Evolutionary conservation across 2,797 vertebrate species (phyloP), one percentile per base, ranked within the genome.

Genomic region (Myiothlypis chrysogaster): DNA sequence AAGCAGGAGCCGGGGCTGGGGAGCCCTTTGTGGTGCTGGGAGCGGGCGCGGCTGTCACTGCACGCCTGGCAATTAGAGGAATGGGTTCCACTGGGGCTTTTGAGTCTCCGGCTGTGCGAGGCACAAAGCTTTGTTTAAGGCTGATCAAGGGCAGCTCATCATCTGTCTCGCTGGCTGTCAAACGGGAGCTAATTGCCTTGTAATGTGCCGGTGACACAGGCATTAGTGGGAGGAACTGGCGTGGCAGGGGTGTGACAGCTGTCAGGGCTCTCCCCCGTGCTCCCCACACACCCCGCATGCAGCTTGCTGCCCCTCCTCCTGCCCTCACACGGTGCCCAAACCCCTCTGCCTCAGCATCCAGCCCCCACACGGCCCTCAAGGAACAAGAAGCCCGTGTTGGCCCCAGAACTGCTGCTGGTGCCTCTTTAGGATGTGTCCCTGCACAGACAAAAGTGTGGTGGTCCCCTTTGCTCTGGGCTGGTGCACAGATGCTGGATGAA

Each of bases 101-200:
- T 64, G 49, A 79, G 53, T 28, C 78, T 77, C 66, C 0, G 2
- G 80, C 86, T 94, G 83, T 17, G 1, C 24, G 34, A 89, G 50
- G 78, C 85, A 77, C 80, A 89, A 78, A 61, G 87, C 86, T 94
- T 91, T 93, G 94, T 95, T 94, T 94, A 93, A 92, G 69, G 69
- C 12, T 89, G 92, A 93, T 94, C 85, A 82, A 93, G 90, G 93
- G 89, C 87, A 96, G 78, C 65, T 89, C 93, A 59, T 94, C 92
- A 89, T 84, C 88, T 91, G 71, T 93, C 65, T 95, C 9, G 3
- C 46, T 90, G 89, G 53, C 87, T 93, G 89, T 93, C 90, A 91
- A 43, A 89, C 11, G 50, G 73, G 71, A 93, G 68, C 59, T 95
- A 92, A 96, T 94, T 91, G 89, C 80, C 80, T 64, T 14, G 73